Percentiles rank a stretch among this genome's conserved stretches.
Conservation (phyloP, 2,888 invertebrate species). For the Acanthococcus lagerstroemiae region DNA sequence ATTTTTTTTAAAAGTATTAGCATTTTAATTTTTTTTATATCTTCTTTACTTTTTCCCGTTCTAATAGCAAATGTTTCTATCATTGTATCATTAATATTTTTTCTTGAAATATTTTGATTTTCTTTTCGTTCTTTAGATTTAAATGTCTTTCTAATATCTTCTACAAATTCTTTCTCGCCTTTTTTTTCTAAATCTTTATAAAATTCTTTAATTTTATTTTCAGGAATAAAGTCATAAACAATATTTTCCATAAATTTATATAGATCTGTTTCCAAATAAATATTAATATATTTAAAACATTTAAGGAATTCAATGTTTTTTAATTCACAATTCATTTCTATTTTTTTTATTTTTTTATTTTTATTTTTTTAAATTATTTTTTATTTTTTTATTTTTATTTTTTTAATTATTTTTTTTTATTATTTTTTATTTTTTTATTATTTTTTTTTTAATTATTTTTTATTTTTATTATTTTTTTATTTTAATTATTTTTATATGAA, state of each 20-base stretch:
- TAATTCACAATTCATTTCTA: background rate
- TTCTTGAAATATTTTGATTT: no score
- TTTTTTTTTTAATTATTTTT: background rate
- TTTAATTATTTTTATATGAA: background rate
- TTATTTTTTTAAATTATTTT: background rate
- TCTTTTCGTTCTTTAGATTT: no score
- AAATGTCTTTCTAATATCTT: no score
- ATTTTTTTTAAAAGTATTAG: no score
- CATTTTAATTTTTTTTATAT: no score
- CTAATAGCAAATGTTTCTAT: no score
- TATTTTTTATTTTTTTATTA: background rate
- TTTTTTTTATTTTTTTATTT: background rate
- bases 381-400: background rate
- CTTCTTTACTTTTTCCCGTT: no score
- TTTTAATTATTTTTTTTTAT: background rate
- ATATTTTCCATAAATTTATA: no score
- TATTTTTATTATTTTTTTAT: background rate
- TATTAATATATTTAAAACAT: background rate
- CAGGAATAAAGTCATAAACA: no score
- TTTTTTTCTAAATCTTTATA: background rate
- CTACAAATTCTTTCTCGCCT: background rate
- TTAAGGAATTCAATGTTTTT: background rate
- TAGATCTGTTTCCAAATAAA: no score
- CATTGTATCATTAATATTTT: no score
- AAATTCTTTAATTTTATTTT: background rate